A percentile compares a stretch with the other conserved stretches of the same genome.
These are phyloP conservation scores for Scytalopus superciliaris DNA, from an alignment of 2,113 vertebrate species.

Conservation along the genomic window DNA sequence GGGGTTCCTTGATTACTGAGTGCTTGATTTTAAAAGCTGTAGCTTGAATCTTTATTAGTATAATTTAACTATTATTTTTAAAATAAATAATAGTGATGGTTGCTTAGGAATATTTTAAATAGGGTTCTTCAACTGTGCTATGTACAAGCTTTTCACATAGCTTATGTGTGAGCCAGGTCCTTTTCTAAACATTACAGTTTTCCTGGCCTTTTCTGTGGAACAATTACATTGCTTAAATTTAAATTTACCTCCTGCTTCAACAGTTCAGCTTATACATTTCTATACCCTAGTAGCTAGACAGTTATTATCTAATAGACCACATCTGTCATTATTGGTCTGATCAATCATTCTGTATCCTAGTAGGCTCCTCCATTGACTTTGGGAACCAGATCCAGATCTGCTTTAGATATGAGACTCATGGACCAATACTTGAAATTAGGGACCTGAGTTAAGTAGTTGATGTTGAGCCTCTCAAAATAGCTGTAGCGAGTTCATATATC, in stretches of 20 bases:
- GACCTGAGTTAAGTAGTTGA: background rate
- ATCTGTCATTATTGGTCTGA: background rate
- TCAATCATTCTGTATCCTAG: background rate
- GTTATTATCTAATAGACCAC: background rate
- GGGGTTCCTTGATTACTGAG: slow-evolving; percentile 57
- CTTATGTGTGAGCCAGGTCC: background rate
- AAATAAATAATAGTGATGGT: slow-evolving; percentile 40
- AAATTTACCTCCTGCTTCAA: background rate
- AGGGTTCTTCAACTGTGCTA: background rate
- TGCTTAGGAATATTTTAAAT: slow-evolving; percentile 36
- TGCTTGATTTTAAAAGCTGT: slow-evolving; percentile 50
- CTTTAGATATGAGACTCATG: background rate
- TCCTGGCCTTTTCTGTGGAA: background rate
- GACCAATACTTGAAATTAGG: background rate
- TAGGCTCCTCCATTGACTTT: background rate
- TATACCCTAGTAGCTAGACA: background rate
- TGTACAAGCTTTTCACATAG: background rate
- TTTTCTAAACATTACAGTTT: background rate
- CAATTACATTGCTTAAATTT: background rate
- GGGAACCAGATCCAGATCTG: background rate
- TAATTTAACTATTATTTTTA: slow-evolving; percentile 59
- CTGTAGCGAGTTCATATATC: background rate
- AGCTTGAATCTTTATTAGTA: slow-evolving; percentile 58
- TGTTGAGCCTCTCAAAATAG: background rate
- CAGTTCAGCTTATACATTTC: background rate